Conservation (phyloP, 2,113 vertebrate species). For the Brevimyrus niger region DNA sequence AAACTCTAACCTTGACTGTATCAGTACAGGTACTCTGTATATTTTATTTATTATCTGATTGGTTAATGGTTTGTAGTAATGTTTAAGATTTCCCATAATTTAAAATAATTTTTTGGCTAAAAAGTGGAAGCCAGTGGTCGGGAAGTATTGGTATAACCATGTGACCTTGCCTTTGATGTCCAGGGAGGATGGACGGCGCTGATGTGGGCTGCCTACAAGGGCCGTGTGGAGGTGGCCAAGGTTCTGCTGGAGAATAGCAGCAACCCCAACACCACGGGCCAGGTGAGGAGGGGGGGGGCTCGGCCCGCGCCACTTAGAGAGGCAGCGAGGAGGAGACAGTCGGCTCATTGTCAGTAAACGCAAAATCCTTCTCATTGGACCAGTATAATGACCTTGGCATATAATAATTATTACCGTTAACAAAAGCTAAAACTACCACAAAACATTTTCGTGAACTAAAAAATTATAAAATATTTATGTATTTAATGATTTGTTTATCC, state of each 20-base stretch:
- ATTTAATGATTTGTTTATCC: not conserved
- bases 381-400: not conserved
- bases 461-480: not conserved
- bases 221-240: conserved; percentile 69
- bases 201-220: conserved; percentile 94
- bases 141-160: not conserved
- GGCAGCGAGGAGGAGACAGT: not conserved
- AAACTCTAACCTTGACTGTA: not conserved
- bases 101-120: not conserved
- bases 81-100: not conserved
- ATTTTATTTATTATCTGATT: not conserved
- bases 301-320: no score
- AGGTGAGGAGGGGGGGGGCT: conserved; percentile 58
- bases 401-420: not conserved
- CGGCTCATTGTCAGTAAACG: not conserved
- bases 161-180: conserved; percentile 5
- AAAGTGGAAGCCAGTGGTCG: not conserved
- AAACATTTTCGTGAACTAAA: not conserved
- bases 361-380: not conserved
- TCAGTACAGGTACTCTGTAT: not conserved
- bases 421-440: not conserved
- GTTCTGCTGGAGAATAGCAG: conserved; percentile 80
- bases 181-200: conserved; percentile 97
- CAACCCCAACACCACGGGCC: conserved; percentile 89
- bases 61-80: not conserved